phyloP scores from a whole-genome alignment of 2,797 vertebrate species.

The Nasua narica region DNA sequence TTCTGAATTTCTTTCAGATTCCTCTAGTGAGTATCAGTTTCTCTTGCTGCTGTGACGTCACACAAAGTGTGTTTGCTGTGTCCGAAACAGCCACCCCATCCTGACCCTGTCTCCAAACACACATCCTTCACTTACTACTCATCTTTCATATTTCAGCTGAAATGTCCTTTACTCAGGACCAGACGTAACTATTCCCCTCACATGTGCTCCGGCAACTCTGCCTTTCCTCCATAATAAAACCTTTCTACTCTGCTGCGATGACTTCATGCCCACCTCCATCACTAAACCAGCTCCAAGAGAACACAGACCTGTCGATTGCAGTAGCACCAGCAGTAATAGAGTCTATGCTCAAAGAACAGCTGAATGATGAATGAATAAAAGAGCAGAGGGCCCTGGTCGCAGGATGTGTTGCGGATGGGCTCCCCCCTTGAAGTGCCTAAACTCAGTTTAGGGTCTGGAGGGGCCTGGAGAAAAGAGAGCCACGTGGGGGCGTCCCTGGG shows the following conservation, averaged over 20 bases:
- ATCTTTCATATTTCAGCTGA: slow-evolving; percentile 43
- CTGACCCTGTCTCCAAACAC: background rate
- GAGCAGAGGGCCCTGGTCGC: background rate
- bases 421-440: background rate
- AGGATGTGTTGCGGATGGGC: background rate
- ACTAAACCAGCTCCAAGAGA: background rate
- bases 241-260: background rate
- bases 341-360: background rate
- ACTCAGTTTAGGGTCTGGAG: background rate
- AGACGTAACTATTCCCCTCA: background rate
- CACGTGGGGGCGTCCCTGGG: slow-evolving; percentile 38
- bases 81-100: background rate
- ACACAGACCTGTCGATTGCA: background rate
- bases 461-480: background rate
- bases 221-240: background rate
- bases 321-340: background rate
- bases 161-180: slow-evolving; percentile 23
- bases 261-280: background rate
- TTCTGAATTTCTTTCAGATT: background rate
- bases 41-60: background rate
- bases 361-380: background rate
- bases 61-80: background rate
- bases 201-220: background rate
- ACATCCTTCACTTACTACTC: background rate
- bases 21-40: background rate